Evolutionary conservation across 2,888 invertebrate species (phyloP).

Genomic region (Norana najaformis): DNA sequence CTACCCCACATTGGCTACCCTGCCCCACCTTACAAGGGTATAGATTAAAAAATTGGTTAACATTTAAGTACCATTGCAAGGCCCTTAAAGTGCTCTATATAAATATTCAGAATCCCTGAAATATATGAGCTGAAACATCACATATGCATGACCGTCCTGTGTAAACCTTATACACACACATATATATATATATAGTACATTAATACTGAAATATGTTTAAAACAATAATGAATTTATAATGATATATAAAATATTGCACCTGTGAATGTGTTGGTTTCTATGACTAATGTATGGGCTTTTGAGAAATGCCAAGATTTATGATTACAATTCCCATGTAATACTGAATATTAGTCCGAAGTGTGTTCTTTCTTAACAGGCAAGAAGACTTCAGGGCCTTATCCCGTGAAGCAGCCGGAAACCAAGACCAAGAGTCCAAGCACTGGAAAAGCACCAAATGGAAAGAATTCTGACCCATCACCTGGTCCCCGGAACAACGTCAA

Average conservation of each 20-base stretch:
- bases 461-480: neutral
- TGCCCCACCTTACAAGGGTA: too few relatives aligned
- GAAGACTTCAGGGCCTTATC: neutral
- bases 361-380: neutral
- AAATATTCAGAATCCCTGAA: neutral
- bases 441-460: neutral
- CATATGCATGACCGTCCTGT: neutral
- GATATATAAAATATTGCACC: too few relatives aligned
- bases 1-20: too few relatives aligned
- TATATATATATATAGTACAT: too few relatives aligned
- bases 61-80: neutral
- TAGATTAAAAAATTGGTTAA: neutral
- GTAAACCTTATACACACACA: too few relatives aligned
- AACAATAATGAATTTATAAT: too few relatives aligned
- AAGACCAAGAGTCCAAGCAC: neutral
- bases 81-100: neutral
- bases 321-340: neutral
- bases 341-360: neutral
- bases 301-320: neutral
- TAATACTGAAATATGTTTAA: too few relatives aligned
- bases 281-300: neutral
- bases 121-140: neutral
- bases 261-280: too few relatives aligned
- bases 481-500: neutral
- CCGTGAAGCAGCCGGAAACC: slow-evolving; percentile 10